Evolutionary conservation across 2,113 vertebrate genomes (phyloP), one percentile per base, ranked within the genome.

Genomic region (Candoia aspera): DNA sequence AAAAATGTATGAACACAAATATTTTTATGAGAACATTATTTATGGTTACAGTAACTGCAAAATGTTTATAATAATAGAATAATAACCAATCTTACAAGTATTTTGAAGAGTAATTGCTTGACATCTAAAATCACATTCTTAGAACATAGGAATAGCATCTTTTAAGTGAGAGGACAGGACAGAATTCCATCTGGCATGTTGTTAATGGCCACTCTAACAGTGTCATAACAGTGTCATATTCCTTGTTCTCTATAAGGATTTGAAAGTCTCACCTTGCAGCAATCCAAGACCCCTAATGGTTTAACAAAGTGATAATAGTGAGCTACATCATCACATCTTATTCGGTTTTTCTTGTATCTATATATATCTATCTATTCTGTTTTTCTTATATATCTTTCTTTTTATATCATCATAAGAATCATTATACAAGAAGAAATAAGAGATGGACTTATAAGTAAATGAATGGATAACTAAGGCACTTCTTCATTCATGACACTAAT

Each of bases 141-240:
- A 93, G 94, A 95, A 93, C 84, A 87, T 90, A 0, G n/a, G 53
- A 94, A 90, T 92, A 97, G 95, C 92, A 92, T 92, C 96, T 96
- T 96, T 96, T 94, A 95, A 96, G 96, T 97, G 96, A 96, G 95
- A 97, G 94, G 93, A 96, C 91, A 95, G 96, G 96, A 96, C 73
- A 93, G 96, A 97, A 97, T 97, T 97, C 95, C 96, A 96, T 96
- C 93, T 97, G 97, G 96, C 96, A 97, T 95, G 95, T 95, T 96
- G 97, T 95, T 97, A 97, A 97, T 97, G 96, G 96, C 95, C 95
- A 95, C 92, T 95, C 92, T 94, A 94, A 90, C 92, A 92, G 88
- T 90, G 93, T 95, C 94, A 95, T 91, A 94, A 93, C 92, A 94
- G 95, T 97, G 97, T 97, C 97, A 97, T 95, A 91, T 95, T 92